Evolutionary conservation across 2,113 vertebrate species (phyloP), one percentile per base, ranked within the genome.

Genomic region (Vimba vimba): DNA sequence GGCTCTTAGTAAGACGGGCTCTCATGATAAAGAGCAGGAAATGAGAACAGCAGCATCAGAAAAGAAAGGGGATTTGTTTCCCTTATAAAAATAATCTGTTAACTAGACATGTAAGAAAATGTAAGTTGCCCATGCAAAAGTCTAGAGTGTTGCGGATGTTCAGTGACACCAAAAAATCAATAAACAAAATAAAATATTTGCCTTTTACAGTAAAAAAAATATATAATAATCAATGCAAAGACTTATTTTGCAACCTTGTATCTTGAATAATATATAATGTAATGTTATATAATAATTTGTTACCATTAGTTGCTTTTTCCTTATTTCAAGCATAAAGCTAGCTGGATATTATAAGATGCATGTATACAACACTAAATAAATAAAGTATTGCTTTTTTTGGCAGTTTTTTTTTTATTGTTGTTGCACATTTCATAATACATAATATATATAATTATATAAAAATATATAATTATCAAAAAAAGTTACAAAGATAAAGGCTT

Each of bases 1-100:
- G 68, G 83, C 60, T 55, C 73, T 57, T 64, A n/a, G 23, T 39
- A 43, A 84, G 86, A 83, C 43, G 57, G 43, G 21, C 84, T 27
- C 7, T 82, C 11, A 0, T 52, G 62, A 81, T 80, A 75, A 52
- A 25, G 15, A 77, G 25, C 75, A 77, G 75, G 75, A 77, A 55
- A 33, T 33, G 71, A 74, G 68, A 36, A 23, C 68, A 39, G 17
- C 66, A 69, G 21, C 33, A 43, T 9, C 39, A 5, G 60, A 4
- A 27, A 27, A 25, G 13, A 68, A 68, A 21, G 39, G 39, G 12
- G 23, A 43, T 47, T 39, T 39, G 68, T 23, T 69, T 10, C 17
- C 69, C n/a, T 45, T n/a, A 45, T 45, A 45, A 73, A 0, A 13
- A 21, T 10, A 2, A 36, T 36, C 21, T 6, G 9, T 73, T 73